Evolutionary conservation across 2,797 vertebrate species (phyloP).

Genomic region (Darevskia mixta): DNA sequence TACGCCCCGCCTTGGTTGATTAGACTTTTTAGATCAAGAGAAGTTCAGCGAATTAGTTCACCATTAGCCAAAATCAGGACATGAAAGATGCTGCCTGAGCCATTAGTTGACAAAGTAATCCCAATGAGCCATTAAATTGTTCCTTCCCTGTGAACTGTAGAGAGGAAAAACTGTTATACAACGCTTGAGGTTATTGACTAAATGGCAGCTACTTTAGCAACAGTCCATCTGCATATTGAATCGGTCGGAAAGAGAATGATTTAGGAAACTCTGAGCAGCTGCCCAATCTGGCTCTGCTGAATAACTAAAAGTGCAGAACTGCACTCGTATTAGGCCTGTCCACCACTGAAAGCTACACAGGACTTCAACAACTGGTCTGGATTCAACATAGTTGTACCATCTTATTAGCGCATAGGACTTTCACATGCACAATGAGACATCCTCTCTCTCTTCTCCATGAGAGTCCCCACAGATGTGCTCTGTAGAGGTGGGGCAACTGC

Average conservation of each 20-base stretch:
- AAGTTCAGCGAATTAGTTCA: slow-evolving; percentile 19
- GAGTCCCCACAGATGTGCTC: no score
- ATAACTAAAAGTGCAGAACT: neutral
- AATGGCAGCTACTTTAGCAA: slow-evolving; percentile 5
- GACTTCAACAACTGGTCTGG: neutral
- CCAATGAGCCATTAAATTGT: slow-evolving; percentile 36
- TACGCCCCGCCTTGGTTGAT: neutral
- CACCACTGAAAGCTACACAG: neutral
- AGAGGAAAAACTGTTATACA: neutral
- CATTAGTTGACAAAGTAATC: slow-evolving; percentile 25
- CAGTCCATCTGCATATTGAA: neutral
- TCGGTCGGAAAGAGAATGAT: neutral
- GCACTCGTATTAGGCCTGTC: neutral
- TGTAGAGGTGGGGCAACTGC: no score
- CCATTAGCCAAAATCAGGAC: slow-evolving; percentile 36
- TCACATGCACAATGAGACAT: no score
- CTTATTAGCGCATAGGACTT: no score
- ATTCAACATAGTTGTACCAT: neutral
- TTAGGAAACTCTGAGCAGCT: neutral
- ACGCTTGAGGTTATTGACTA: neutral
- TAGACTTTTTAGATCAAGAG: slow-evolving; percentile 26
- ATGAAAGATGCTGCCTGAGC: slow-evolving; percentile 8
- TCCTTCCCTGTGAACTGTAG: neutral
- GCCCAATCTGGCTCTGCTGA: neutral
- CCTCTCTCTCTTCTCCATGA: no score